Evolutionary conservation across 2,113 vertebrate species (phyloP), one percentile per base, ranked within the genome.

Genomic region (Myotis lucifugus): DNA sequence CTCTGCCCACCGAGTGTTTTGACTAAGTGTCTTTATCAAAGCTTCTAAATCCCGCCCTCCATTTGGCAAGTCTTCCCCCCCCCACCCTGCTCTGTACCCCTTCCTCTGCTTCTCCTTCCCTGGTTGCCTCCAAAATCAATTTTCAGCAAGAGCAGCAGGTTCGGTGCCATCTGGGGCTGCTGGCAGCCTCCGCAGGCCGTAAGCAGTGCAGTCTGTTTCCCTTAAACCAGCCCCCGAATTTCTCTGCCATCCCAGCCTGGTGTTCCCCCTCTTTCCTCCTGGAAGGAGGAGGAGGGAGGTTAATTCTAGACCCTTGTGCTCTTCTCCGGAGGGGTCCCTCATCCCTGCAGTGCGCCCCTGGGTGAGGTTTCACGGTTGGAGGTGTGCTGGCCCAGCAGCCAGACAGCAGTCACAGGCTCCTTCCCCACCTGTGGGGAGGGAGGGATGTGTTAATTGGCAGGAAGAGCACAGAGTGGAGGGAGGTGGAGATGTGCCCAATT

Each of bases 151-250:
- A 97, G 95, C 97, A 97, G 97, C 97, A 97, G 96, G 96, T 97
- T 95, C 95, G 5, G 88, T 14, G 95, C 97, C 97, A 97, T 97
- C 97, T 97, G 97, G 95, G 96, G 93, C 73, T 96, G 92, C 95
- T 97, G 97, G 97, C 97, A 97, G 93, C 88, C 90, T 85, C 89
- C 2, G 11, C 85, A 91, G 95, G 93, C 94, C 73, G 87, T 96
- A 95, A 97, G 97, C 95, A 97, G 95, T 96, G 97, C 97, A 97
- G 96, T 96, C 97, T 97, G 97, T 96, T 96, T 97, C 91, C 90
- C 90, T 89, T 92, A 97, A 96, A 93, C 77, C 96, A 90, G 93
- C 92, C 88, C 94, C 94, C 3, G 5, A 93, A 48, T 93, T 96
- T 96, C 96, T 96, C 96, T 96, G 96, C 88, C 97, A 97, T 96